phyloP scores from a whole-genome alignment of 1,140 invertebrate genomes.

The Pseudomyrmex concolor region DNA sequence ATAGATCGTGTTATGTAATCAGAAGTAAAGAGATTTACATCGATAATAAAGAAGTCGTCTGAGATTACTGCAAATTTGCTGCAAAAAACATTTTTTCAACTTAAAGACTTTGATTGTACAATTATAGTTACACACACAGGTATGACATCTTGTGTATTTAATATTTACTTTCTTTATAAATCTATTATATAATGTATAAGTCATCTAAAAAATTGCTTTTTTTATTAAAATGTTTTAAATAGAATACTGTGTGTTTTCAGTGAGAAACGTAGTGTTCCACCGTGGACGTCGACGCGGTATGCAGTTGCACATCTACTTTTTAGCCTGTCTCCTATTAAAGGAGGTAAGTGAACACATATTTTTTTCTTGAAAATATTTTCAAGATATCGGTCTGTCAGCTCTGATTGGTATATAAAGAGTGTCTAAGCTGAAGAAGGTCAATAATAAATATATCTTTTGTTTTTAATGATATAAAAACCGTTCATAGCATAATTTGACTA shows the following conservation, averaged over 20 bases:
- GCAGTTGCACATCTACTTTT: conserved; percentile 83
- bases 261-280: conserved; percentile 65
- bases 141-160: background rate
- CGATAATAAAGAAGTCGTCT: background rate
- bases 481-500: too few species aligned
- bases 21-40: background rate
- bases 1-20: conserved; percentile 1
- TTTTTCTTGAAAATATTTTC: background rate
- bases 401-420: too few species aligned
- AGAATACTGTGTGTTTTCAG: conserved; percentile 51
- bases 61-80: background rate
- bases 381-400: too few species aligned
- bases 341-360: conserved; percentile 82
- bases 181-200: background rate
- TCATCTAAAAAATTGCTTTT: background rate
- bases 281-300: conserved; percentile 81
- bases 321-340: conserved; percentile 84
- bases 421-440: too few species aligned
- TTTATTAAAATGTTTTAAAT: too few species aligned
- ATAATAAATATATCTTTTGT: too few species aligned
- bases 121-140: conserved; percentile 36
- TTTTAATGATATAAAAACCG: too few species aligned
- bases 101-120: conserved; percentile 5
- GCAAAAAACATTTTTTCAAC: background rate
- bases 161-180: background rate